A percentile compares a stretch with the other conserved stretches of the same genome.
Conservation (phyloP, 2,113 vertebrate species). For the Podarcis cretensis region DNA sequence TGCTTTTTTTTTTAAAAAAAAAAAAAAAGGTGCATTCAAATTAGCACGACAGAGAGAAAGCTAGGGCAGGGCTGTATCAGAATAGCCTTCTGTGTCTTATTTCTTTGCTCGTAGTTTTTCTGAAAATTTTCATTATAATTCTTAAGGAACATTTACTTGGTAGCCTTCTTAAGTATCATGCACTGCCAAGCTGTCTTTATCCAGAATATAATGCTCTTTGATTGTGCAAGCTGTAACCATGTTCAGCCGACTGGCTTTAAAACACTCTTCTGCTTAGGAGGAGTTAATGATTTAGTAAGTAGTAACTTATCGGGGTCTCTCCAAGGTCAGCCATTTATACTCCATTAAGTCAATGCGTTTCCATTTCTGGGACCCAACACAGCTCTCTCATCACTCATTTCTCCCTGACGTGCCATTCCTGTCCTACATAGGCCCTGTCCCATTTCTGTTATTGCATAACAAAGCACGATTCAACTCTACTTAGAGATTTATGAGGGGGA, state of each 20-base stretch:
- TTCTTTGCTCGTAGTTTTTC: background rate
- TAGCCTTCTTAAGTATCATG: background rate
- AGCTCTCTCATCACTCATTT: background rate
- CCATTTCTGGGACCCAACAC: rapidly evolving
- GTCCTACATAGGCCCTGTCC: background rate
- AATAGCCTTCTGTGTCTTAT: background rate
- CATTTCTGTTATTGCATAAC: background rate
- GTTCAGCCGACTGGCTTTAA: background rate
- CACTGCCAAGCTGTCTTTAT: background rate
- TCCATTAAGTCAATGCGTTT: background rate
- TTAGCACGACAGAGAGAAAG: background rate
- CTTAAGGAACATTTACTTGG: background rate
- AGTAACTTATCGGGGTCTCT: background rate
- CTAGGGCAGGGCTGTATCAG: background rate
- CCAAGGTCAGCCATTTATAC: constrained; percentile 28
- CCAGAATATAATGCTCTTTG: background rate
- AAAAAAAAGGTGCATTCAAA: background rate
- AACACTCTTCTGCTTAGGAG: rapidly evolving
- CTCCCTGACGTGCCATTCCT: constrained; percentile 22
- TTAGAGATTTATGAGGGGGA: background rate
- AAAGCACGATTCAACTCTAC: background rate
- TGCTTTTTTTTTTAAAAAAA: background rate
- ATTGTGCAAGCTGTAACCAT: background rate
- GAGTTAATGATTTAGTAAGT: background rate
- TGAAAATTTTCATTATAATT: background rate